phyloP scores from a whole-genome alignment of 2,113 vertebrate genomes.

The Micronycteris hirsuta region DNA sequence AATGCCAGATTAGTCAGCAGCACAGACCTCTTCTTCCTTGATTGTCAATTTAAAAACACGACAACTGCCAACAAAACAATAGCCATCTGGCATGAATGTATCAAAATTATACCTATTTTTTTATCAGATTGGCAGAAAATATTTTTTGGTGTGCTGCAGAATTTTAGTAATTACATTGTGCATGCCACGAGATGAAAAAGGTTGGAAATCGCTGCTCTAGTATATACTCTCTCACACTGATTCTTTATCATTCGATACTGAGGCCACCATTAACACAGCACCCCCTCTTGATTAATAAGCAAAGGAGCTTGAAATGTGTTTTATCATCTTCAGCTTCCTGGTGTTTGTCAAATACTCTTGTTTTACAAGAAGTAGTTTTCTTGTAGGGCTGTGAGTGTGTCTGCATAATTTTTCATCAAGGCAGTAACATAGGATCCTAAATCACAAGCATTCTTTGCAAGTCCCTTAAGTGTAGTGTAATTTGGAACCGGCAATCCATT shows the following conservation, averaged over 20 bases:
- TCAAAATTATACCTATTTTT: not conserved
- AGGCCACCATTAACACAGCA: not conserved
- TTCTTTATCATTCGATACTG: not conserved
- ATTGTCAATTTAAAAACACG: not conserved
- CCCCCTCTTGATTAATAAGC: slow-evolving; percentile 50
- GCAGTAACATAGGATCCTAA: slow-evolving; percentile 66
- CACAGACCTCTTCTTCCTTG: not conserved
- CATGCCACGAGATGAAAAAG: not conserved
- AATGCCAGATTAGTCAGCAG: not conserved
- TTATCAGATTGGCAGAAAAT: not conserved
- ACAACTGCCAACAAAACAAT: not conserved
- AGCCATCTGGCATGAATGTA: not conserved
- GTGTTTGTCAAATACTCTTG: slow-evolving; percentile 71
- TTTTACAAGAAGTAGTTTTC: slow-evolving; percentile 72
- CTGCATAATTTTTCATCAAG: slow-evolving; percentile 75
- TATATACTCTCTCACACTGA: not conserved
- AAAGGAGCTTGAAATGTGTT: slow-evolving; percentile 52
- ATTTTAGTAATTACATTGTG: not conserved
- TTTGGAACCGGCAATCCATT: slow-evolving; percentile 74
- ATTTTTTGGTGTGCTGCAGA: not conserved
- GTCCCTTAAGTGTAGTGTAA: slow-evolving; percentile 73
- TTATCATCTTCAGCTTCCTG: slow-evolving; percentile 62
- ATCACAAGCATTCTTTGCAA: slow-evolving; percentile 74
- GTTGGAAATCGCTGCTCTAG: not conserved
- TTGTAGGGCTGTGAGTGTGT: slow-evolving; percentile 60